These are phyloP conservation scores for Heloderma charlesbogerti DNA, from an alignment of 2,113 vertebrate species.

Conservation along the genomic window DNA sequence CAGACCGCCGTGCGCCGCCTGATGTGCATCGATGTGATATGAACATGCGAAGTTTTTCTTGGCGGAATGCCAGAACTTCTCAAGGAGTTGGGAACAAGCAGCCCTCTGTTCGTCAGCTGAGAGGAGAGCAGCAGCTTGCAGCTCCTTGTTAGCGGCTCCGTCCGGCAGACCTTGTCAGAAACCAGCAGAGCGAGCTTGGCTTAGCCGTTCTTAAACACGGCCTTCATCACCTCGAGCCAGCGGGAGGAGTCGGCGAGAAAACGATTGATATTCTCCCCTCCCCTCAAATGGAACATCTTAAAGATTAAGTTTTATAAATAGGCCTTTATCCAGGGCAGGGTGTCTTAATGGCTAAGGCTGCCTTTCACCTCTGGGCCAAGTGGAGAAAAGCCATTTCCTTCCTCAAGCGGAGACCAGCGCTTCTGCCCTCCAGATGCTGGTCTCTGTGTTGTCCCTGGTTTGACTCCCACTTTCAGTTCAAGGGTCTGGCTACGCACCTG, in stretches of 20 bases:
- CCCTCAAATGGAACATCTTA: background rate
- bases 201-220: rapidly evolving
- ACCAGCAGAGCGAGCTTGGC: background rate
- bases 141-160: no score
- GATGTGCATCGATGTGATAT: no score
- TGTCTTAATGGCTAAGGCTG: background rate
- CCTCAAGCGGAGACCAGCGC: no score
- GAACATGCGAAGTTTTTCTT: background rate
- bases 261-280: background rate
- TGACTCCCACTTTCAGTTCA: background rate
- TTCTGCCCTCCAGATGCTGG: background rate
- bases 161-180: background rate
- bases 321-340: slow-evolving; percentile 1
- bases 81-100: background rate
- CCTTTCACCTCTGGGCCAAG: background rate
- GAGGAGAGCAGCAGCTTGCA: background rate
- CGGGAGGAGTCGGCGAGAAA: background rate
- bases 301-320: slow-evolving; percentile 25
- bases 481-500: background rate
- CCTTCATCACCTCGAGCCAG: rapidly evolving
- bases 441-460: no score
- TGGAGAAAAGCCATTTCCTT: background rate
- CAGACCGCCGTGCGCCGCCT: no score
- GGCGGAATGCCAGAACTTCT: no score
- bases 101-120: background rate